Percentiles rank a stretch among this genome's conserved stretches.
Evolutionary conservation across 1,140 invertebrate species (phyloP).

Genomic region (Drosophila virilis): DNA sequence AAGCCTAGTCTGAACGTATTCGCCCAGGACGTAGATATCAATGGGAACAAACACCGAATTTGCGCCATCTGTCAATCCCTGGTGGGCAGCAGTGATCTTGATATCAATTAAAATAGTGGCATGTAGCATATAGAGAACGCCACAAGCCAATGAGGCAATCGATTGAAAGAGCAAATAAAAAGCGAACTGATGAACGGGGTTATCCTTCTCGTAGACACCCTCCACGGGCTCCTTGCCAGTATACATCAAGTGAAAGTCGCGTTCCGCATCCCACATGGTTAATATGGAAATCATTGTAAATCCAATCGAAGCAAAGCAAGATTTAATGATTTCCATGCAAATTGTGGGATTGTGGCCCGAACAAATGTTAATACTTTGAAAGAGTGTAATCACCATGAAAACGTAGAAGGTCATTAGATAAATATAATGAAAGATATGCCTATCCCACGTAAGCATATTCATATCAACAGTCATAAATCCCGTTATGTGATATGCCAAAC

Average conservation of each 20-base stretch:
- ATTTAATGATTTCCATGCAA: background rate
- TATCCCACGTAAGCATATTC: background rate
- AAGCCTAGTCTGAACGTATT: background rate
- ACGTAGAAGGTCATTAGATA: background rate
- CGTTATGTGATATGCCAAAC: background rate
- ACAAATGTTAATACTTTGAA: constrained; percentile 7
- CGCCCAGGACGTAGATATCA: background rate
- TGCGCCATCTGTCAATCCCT: background rate
- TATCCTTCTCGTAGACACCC: background rate
- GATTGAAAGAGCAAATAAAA: background rate
- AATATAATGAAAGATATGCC: background rate
- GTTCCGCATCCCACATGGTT: constrained; percentile 6
- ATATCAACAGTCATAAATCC: background rate
- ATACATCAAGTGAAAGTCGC: background rate
- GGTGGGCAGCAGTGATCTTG: background rate
- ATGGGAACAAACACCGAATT: background rate
- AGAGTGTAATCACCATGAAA: constrained; percentile 4
- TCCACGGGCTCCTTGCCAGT: background rate
- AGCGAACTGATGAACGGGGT: background rate
- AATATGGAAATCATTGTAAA: background rate
- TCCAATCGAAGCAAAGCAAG: background rate
- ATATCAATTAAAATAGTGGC: background rate
- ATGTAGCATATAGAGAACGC: constrained; percentile 7
- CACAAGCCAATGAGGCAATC: background rate
- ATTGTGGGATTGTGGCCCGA: background rate